Percentiles rank a stretch among this genome's conserved stretches.
Conservation (phyloP, 1,140 invertebrate genomes). For the Brachionus rubens region DNA sequence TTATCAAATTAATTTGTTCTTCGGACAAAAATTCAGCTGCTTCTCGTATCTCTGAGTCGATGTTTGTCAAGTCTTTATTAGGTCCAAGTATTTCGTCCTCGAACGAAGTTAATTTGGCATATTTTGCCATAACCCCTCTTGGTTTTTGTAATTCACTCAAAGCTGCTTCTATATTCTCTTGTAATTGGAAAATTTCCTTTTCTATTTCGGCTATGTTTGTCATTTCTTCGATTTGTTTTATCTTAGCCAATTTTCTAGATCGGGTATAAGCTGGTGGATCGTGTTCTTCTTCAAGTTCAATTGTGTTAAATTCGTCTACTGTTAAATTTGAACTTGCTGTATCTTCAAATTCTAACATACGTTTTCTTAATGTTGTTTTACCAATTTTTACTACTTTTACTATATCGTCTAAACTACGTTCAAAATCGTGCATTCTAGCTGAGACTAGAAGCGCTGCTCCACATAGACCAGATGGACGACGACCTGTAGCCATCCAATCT, state of each 20-base stretch:
- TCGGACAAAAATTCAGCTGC: slow-evolving; percentile 43
- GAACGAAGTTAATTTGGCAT: slow-evolving; percentile 5
- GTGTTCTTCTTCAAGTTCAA: slow-evolving; percentile 91
- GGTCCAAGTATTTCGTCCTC: slow-evolving; percentile 37
- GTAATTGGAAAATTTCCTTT: slow-evolving; percentile 1
- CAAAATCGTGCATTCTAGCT: slow-evolving; percentile 84
- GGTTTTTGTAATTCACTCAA: slow-evolving; percentile 41
- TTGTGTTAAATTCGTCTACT: slow-evolving; percentile 91
- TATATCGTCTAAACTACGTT: slow-evolving; percentile 78
- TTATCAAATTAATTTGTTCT: slow-evolving; percentile 39
- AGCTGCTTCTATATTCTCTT: slow-evolving; percentile 42
- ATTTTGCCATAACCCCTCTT: slow-evolving; percentile 41
- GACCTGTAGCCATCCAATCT: slow-evolving; percentile 91
- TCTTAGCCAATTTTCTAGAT: slow-evolving; percentile 64
- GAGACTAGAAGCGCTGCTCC: slow-evolving; percentile 91
- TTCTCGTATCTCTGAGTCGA: slow-evolving; percentile 21
- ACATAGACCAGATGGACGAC: slow-evolving; percentile 89
- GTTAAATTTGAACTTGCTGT: slow-evolving; percentile 85
- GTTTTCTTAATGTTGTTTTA: slow-evolving; percentile 43
- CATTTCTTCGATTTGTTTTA: slow-evolving; percentile 46
- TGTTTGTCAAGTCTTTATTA: slow-evolving; percentile 35
- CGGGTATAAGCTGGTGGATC: slow-evolving; percentile 72
- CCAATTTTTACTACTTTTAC: slow-evolving; percentile 87
- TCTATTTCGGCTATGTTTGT: slow-evolving; percentile 33
- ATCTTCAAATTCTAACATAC: slow-evolving; percentile 88